Percentiles rank a stretch among this genome's conserved stretches.
Conservation (phyloP, 2,113 vertebrate genomes). For the Myrmecobius fasciatus region DNA sequence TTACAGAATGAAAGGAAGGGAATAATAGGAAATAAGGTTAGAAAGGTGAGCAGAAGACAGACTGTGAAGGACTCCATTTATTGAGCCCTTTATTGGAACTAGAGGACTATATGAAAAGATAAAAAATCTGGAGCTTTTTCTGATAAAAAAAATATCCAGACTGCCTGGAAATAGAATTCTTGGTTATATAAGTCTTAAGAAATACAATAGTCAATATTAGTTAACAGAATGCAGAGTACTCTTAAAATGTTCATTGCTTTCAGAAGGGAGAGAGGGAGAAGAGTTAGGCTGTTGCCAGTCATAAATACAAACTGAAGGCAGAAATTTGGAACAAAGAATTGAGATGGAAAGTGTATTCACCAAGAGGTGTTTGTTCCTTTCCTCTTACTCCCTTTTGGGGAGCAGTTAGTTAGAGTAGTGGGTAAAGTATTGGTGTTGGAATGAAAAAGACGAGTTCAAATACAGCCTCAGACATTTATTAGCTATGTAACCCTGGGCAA, state of each 20-base stretch:
- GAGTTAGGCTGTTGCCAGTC: neutral
- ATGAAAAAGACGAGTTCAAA: neutral
- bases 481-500: neutral
- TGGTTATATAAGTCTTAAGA: conserved; percentile 43
- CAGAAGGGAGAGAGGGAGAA: too few relatives aligned
- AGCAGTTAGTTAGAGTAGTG: neutral
- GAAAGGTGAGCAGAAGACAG: neutral
- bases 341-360: neutral
- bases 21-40: neutral
- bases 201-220: conserved; percentile 37
- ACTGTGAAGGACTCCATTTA: neutral
- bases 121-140: neutral
- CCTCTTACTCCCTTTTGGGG: neutral
- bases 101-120: neutral
- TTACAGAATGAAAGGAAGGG: neutral
- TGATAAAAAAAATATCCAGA: conserved; percentile 34
- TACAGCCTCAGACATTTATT: neutral
- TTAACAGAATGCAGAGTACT: neutral
- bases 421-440: neutral
- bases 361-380: neutral
- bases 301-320: neutral
- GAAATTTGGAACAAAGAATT: neutral
- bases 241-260: conserved; percentile 29
- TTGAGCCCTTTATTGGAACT: neutral
- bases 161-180: conserved; percentile 18